A percentile compares a stretch with the other conserved stretches of the same genome.
Conservation (phyloP, 30 jellyfish, hydroid and myxozoan species). For the Aurelia coerulea region DNA sequence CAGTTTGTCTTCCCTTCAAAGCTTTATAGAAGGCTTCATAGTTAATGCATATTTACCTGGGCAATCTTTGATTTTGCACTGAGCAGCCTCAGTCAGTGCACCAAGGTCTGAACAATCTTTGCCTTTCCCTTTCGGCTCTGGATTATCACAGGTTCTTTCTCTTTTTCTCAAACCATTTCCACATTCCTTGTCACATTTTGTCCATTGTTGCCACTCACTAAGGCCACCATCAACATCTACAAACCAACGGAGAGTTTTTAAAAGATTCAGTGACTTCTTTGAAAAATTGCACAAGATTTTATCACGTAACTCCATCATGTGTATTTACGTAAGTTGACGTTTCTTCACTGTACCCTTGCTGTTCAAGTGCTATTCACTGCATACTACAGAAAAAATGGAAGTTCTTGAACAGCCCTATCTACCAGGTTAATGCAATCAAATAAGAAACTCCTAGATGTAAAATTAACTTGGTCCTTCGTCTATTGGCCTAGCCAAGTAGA, state of each 20-base stretch:
- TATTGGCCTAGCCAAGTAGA: too few relatives aligned
- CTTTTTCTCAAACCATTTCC: slow-evolving; percentile 57
- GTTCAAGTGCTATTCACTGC: too few relatives aligned
- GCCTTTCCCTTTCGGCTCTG: slow-evolving; percentile 19
- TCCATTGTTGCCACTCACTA: slow-evolving; percentile 57
- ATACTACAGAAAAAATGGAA: too few relatives aligned
- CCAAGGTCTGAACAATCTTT: slow-evolving; percentile 31
- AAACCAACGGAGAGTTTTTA: not conserved
- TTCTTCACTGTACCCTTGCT: too few relatives aligned
- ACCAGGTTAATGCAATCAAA: too few relatives aligned
- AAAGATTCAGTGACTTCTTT: not conserved
- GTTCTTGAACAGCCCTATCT: too few relatives aligned
- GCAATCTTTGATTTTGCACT: slow-evolving; percentile 38
- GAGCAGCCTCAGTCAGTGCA: not conserved
- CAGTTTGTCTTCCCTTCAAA: too few relatives aligned
- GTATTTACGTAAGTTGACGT: too few relatives aligned
- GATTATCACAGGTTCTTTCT: slow-evolving; percentile 43
- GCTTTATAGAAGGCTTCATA: too few relatives aligned
- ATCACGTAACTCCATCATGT: not conserved
- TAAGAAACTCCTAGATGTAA: too few relatives aligned
- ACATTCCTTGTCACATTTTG: slow-evolving; percentile 43
- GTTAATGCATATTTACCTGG: slow-evolving; percentile 18
- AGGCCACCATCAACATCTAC: slow-evolving; percentile 9
- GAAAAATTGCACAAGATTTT: not conserved
- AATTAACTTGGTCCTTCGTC: too few relatives aligned